Evolutionary conservation across 1,140 invertebrate species (phyloP).

Genomic region (Aporrectodea caliginosa): DNA sequence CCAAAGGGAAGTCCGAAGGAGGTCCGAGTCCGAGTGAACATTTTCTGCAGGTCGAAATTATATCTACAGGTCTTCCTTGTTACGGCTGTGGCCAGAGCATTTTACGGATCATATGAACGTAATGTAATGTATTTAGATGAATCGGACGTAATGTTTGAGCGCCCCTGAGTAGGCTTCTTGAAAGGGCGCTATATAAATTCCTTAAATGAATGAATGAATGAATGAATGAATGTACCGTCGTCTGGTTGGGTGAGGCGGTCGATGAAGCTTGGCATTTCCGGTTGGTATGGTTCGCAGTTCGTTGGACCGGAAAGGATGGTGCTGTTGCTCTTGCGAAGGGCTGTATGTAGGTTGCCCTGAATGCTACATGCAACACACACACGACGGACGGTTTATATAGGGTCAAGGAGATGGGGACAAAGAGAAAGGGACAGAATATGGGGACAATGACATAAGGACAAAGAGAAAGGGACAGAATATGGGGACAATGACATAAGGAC

Average conservation of each 20-base stretch:
- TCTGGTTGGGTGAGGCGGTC: background rate
- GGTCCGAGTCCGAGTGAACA: too few relatives aligned
- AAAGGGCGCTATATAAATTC: too few relatives aligned
- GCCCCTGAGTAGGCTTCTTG: too few relatives aligned
- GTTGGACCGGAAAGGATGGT: constrained; percentile 6
- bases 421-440: too few relatives aligned
- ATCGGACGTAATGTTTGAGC: too few relatives aligned
- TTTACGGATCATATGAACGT: background rate
- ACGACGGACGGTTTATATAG: too few relatives aligned
- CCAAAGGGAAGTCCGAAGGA: too few relatives aligned
- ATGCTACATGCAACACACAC: background rate
- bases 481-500: background rate
- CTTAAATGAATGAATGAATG: background rate
- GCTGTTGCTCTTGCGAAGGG: constrained; percentile 15
- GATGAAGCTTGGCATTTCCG: background rate
- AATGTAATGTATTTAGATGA: background rate
- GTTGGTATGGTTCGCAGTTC: background rate
- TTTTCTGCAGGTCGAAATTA: too few relatives aligned
- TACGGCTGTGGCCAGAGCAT: background rate
- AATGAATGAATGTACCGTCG: background rate
- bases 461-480: background rate
- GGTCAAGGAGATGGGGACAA: too few relatives aligned
- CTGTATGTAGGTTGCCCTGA: background rate
- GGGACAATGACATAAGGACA: background rate
- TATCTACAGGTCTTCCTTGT: background rate